Percentiles rank a stretch among this genome's conserved stretches.
These are phyloP conservation scores for Acronicta leporina DNA, from an alignment of 2,888 invertebrate species.

Conservation along the genomic window DNA sequence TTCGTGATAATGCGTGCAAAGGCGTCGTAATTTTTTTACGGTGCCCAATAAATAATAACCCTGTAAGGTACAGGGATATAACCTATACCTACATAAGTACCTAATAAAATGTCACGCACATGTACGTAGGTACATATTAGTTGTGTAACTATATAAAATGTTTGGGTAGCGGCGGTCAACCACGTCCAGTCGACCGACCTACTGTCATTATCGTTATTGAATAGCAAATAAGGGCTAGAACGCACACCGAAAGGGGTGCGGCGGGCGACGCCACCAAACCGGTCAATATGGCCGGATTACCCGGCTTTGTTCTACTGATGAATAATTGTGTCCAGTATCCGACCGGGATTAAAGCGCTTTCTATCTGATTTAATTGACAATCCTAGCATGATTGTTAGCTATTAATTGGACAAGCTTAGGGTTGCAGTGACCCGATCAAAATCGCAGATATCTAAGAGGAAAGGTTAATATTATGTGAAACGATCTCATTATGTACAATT, in stretches of 20 bases:
- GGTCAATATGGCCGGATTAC: conserved; percentile 85
- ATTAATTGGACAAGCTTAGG: conserved; percentile 78
- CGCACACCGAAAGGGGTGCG: conserved; percentile 60
- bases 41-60: too few species aligned
- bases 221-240: conserved; percentile 71
- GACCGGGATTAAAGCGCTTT: conserved; percentile 84
- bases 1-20: too few species aligned
- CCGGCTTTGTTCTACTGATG: conserved; percentile 84
- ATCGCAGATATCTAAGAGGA: conserved; percentile 40
- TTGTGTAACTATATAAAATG: conserved; percentile 19
- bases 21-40: too few species aligned
- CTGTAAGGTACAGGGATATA: too few species aligned
- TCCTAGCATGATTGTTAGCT: conserved; percentile 81
- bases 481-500: conserved; percentile 13
- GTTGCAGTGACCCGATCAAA: conserved; percentile 68
- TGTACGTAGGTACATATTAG: too few species aligned
- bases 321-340: conserved; percentile 86
- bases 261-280: conserved; percentile 66
- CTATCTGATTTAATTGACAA: conserved; percentile 86
- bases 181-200: conserved; percentile 47
- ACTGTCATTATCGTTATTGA: conserved; percentile 72
- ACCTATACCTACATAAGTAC: too few species aligned
- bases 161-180: conserved; percentile 34
- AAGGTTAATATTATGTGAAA: conserved; percentile 24
- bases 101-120: too few species aligned